These are phyloP conservation scores for Mallateleia sp. DNA, from an alignment of 2,888 invertebrate species.

Conservation along the genomic window DNA sequence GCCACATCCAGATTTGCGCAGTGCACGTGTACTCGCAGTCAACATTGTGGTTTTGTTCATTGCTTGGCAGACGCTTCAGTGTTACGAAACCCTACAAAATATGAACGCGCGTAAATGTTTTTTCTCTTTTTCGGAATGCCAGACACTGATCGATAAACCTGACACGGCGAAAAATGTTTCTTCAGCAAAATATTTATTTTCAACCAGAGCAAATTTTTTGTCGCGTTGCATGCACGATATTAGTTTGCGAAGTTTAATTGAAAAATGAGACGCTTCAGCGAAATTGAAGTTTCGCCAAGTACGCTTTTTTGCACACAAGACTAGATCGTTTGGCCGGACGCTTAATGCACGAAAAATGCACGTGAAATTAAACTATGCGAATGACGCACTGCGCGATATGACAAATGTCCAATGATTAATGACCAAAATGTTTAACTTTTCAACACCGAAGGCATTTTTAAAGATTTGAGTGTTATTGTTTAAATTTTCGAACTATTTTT, in stretches of 20 bases:
- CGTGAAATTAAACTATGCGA: not conserved
- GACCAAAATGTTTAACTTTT: not conserved
- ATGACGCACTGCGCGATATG: not conserved
- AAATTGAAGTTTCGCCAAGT: not conserved
- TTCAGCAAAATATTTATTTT: not conserved
- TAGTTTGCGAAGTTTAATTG: not conserved
- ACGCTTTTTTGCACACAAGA: not conserved
- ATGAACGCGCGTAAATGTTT: conserved; percentile 15
- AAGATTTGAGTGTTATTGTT: too few relatives aligned
- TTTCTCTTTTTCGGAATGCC: conserved; percentile 5
- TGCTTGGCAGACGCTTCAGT: conserved; percentile 49
- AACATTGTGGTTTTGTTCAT: conserved; percentile 16
- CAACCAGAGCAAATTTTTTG: not conserved
- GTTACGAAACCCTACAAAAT: conserved; percentile 56
- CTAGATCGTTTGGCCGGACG: not conserved
- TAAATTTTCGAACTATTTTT: too few relatives aligned
- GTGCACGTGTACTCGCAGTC: conserved; percentile 37
- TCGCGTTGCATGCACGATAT: not conserved
- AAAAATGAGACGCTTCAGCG: not conserved
- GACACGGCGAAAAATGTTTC: not conserved
- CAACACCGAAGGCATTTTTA: too few relatives aligned
- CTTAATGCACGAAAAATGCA: conserved; percentile 1
- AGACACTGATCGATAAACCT: conserved; percentile 25
- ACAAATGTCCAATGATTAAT: not conserved
- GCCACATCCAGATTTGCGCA: conserved; percentile 26